Evolutionary conservation across 2,113 vertebrate species (phyloP), one percentile per base, ranked within the genome.

Genomic region (Plecturocebus donacophilus): DNA sequence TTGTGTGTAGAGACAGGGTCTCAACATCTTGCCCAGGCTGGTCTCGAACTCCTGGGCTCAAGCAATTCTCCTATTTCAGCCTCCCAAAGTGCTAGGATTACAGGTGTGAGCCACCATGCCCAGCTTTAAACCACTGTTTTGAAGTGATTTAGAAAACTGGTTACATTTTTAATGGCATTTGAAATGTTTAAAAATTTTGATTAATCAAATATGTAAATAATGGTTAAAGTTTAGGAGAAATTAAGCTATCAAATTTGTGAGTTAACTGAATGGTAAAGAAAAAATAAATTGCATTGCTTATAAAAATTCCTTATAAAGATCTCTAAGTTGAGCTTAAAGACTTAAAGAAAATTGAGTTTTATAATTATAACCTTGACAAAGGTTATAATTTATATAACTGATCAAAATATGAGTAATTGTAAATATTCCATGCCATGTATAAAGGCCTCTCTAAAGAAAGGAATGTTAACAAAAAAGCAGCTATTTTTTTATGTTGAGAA

Each of bases 401-500:
- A 20, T 54, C 20, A 21, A 56, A 52, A 27, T 16, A 30, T 11
- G 52, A 2, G 4, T 7, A 27, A 54, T 0, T 19, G 2, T 81
- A 17, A 81, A 81, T 42, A 71, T 10, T 68, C 56, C 38, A 30
- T 3, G 17, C 14, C 32, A 47, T 5, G 32, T 4, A 35, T 5
- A 12, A 81, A 54, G 42, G 30, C 49, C 49, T 87, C 40, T 85
- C 16, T 54, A 52, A 68, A 52, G 45, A 45, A 49, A 64, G 61
- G 14, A 40, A 9, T 1, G 0, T 0, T 21, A 13, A 49, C 8
- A 0, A 4, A 30, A 11, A 1, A 47, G 21, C 16, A 19, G 40
- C 1, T 14, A 11, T 0, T 19, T 45, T 21, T 40, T 5, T 7
- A 23, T 1, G 25, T 10, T 9, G 12, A 23, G 11, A 16, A 20